phyloP scores from a whole-genome alignment of 2,888 invertebrate species.

The Caenorhabditis zanzibari region DNA sequence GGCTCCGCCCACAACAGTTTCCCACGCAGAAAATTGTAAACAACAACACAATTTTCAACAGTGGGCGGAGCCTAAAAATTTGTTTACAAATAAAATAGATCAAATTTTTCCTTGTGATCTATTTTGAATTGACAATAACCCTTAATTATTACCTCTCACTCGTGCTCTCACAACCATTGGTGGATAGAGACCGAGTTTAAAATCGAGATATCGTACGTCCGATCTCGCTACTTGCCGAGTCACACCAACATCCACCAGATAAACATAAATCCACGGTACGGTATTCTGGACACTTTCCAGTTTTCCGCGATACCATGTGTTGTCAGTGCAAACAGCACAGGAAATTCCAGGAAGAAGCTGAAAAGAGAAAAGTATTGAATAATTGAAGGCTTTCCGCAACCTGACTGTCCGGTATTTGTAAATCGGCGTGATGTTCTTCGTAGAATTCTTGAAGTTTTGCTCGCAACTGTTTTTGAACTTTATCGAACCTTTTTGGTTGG shows the following conservation, averaged over 20 bases:
- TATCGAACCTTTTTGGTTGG: conserved; percentile 51
- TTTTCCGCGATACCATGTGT: conserved; percentile 45
- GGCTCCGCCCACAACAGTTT: no score
- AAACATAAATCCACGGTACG: conserved; percentile 32
- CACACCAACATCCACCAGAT: conserved; percentile 40
- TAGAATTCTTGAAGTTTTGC: conserved; percentile 33
- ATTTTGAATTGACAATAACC: no score
- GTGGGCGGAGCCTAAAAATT: no score
- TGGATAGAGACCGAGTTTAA: conserved; percentile 48
- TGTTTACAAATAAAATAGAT: no score
- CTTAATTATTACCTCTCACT: conserved; percentile 13
- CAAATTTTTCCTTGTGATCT: no score
- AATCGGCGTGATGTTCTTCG: neutral
- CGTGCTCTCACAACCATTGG: conserved; percentile 37
- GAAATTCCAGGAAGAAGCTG: conserved; percentile 41
- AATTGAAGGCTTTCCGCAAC: no score
- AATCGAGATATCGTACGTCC: conserved; percentile 18
- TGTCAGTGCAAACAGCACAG: conserved; percentile 31
- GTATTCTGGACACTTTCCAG: conserved; percentile 15
- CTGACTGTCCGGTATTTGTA: conserved; percentile 11
- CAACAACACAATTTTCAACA: no score
- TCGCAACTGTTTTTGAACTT: neutral
- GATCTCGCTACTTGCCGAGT: conserved; percentile 4
- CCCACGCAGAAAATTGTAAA: no score
- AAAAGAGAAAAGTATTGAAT: neutral